Base-by-base conservation (phyloP, 2,797 vertebrate species). In the Amphiprion clarkii region DNA sequence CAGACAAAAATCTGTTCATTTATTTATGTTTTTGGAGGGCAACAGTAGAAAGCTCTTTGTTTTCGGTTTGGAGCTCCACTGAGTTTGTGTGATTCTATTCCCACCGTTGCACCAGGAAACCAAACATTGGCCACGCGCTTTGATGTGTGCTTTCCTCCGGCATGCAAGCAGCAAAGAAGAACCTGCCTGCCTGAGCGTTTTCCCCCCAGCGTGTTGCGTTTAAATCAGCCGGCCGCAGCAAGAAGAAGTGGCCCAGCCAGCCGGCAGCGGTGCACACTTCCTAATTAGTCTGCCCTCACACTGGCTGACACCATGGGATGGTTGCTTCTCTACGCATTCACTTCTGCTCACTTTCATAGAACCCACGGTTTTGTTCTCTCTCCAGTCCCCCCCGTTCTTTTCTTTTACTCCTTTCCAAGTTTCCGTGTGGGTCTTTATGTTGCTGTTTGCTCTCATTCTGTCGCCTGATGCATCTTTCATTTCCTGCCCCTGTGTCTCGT, bases 211-310 rank as follows among this genome's bases (percentile, higher is more conserved):
- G 84, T 54, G 71, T 74, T 76, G 75, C 76, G 78, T 81, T 90
- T 68, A 76, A 84, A 82, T 85, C 84, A 83, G 80, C 81, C 65
- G 53, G 65, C 72, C 79, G 1, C 74, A 81, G 74, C 78, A 27
- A 82, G 78, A 78, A 59, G 61, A 67, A 89, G 85, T 79, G 76
- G 4, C 79, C 76, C 48, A 73, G 79, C 52, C 76, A 77, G 86
- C 83, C 82, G 27, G 75, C 68, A 63, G 78, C 74, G 2, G 67
- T 11, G 13, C 81, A 81, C 83, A 49, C 73, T 66, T 86, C 71
- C 89, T 89, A 92, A 93, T 93, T 93, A 92, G 88, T 67, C 84
- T 79, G 81, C 79, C 79, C 83, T 82, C 85, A 84, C 80, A 72
- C 82, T 72, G 83, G 60, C 84, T 58, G n/a, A 64, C 86, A 54